These are phyloP conservation scores for Aelia acuminata DNA, from an alignment of 2,888 invertebrate genomes.

Conservation along the genomic window DNA sequence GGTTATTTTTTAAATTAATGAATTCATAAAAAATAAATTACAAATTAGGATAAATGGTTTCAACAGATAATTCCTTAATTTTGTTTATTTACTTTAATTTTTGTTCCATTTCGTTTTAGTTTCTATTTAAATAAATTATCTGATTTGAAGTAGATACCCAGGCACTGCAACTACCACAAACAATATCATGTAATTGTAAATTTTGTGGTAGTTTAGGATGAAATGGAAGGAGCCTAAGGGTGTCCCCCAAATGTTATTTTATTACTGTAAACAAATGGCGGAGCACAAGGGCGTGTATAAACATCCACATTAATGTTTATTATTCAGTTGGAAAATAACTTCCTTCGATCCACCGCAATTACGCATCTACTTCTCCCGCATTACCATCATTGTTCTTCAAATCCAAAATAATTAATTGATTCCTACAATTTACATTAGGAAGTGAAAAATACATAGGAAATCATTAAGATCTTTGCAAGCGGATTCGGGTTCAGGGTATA, in stretches of 20 bases:
- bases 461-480: no score
- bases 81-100: no score
- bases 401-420: neutral
- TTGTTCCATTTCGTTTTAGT: no score
- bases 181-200: neutral
- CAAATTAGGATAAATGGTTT: no score
- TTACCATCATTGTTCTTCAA: neutral
- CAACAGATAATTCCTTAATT: no score
- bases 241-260: conserved; percentile 47
- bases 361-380: neutral
- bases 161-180: neutral
- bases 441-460: no score
- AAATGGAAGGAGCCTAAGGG: neutral
- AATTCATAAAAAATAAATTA: no score
- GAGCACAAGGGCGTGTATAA: neutral
- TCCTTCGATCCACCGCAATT: conserved; percentile 7
- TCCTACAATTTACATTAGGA: no score
- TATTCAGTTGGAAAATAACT: conserved; percentile 29
- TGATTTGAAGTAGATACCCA: no score
- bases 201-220: neutral
- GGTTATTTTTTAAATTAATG: no score
- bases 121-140: no score
- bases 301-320: conserved; percentile 53
- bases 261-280: conserved; percentile 26
- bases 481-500: no score